phyloP scores from a whole-genome alignment of 2,797 vertebrate species.

The Protonibea diacanthus region DNA sequence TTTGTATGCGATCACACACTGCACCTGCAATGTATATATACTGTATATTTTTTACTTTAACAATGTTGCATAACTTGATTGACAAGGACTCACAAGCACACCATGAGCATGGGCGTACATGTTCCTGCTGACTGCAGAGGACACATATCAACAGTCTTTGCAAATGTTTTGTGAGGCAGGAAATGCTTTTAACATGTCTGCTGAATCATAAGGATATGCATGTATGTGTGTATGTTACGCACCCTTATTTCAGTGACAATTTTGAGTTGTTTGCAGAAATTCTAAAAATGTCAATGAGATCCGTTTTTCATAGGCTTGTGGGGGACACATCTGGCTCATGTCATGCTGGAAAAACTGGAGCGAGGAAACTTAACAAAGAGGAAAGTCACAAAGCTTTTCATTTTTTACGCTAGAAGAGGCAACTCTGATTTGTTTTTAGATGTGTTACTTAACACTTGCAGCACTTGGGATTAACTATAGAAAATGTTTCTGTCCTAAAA shows the following conservation, averaged over 20 bases:
- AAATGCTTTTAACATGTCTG: not conserved
- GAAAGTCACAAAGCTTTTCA: not conserved
- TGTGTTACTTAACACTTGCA: not conserved
- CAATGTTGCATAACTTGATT: not conserved
- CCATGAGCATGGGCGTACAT: not conserved
- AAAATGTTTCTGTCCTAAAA: not conserved
- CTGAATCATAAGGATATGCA: not conserved
- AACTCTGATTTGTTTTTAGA: not conserved
- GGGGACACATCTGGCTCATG: conserved; percentile 1
- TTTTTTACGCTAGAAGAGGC: not conserved
- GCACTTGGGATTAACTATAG: not conserved
- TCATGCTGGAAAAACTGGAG: conserved; percentile 24
- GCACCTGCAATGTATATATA: not conserved
- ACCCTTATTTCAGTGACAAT: conserved; percentile 3
- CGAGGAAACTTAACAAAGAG: not conserved
- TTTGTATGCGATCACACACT: not conserved
- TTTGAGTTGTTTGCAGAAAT: not conserved
- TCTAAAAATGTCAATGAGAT: not conserved
- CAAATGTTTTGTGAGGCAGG: not conserved
- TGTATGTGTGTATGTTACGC: no score
- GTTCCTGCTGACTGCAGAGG: conserved; percentile 4
- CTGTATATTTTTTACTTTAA: not conserved
- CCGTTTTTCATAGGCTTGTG: not conserved
- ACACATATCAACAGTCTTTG: not conserved
- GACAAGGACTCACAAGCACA: conserved; percentile 4